A percentile compares a stretch with the other conserved stretches of the same genome.
These are phyloP conservation scores for Thalpophila matura DNA, from an alignment of 2,888 invertebrate species.

Conservation along the genomic window DNA sequence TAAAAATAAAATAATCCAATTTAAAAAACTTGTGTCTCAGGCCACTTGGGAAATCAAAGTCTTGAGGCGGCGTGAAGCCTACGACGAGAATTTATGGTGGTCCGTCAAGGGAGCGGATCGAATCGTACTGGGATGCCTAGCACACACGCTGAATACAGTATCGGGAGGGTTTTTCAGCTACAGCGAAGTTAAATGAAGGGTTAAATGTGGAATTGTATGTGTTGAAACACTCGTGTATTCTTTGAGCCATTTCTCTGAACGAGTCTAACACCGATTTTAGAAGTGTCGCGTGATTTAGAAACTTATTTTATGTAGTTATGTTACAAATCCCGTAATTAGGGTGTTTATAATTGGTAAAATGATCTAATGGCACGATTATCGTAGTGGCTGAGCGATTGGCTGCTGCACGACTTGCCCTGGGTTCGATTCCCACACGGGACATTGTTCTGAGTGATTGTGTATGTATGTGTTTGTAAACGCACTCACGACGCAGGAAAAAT, in stretches of 20 bases:
- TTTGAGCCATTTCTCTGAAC: neutral
- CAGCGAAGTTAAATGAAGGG: slow-evolving; percentile 39
- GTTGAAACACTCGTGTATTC: slow-evolving; percentile 5
- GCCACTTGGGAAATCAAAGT: slow-evolving; percentile 81
- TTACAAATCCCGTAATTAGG: neutral
- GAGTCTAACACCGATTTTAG: slow-evolving; percentile 2
- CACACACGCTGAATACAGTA: slow-evolving; percentile 61
- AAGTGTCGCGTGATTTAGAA: slow-evolving; percentile 8
- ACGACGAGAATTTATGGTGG: slow-evolving; percentile 82
- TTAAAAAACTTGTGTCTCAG: slow-evolving; percentile 73
- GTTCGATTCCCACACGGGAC: too few relatives aligned
- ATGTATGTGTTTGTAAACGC: too few relatives aligned
- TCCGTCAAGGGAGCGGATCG: slow-evolving; percentile 69
- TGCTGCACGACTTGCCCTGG: too few relatives aligned
- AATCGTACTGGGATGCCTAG: slow-evolving; percentile 45
- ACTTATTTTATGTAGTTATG: neutral
- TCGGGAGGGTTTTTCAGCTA: slow-evolving; percentile 40
- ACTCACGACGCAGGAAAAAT: too few relatives aligned
- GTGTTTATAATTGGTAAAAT: too few relatives aligned
- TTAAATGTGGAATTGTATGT: slow-evolving; percentile 14
- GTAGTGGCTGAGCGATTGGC: too few relatives aligned
- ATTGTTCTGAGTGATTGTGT: too few relatives aligned
- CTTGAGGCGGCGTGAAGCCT: slow-evolving; percentile 70
- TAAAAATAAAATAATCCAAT: slow-evolving; percentile 71
- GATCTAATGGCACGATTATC: too few relatives aligned